A percentile compares a stretch with the other conserved stretches of the same genome.
phyloP scores from a whole-genome alignment of 1,140 invertebrate species.

The Cryptotermes secundus region DNA sequence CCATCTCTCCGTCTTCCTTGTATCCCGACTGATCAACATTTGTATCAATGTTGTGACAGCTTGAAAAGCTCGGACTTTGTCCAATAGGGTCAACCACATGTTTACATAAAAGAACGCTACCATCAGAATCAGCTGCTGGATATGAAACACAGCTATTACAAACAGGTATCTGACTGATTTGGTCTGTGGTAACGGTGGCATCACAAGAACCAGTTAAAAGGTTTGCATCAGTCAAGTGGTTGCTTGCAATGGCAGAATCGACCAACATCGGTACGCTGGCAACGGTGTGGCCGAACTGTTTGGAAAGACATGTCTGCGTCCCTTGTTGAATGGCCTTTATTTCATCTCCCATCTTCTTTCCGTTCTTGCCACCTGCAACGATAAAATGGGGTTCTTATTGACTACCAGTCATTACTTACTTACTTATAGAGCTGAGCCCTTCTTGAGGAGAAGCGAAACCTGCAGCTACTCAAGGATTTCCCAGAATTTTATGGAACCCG shows the following conservation, averaged over 20 bases:
- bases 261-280: neutral
- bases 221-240: neutral
- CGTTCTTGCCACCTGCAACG: neutral
- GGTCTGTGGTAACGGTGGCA: too few species aligned
- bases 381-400: neutral
- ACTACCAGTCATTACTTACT: too few species aligned
- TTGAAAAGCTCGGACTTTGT: neutral
- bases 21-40: neutral
- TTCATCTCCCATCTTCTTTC: neutral
- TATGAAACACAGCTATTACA: too few species aligned
- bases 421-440: too few species aligned
- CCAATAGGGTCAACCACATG: too few species aligned
- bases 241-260: neutral
- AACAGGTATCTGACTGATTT: too few species aligned
- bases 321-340: neutral
- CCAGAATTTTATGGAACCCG: too few species aligned
- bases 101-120: too few species aligned
- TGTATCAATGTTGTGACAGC: neutral
- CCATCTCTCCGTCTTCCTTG: neutral
- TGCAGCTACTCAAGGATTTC: too few species aligned
- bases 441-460: too few species aligned
- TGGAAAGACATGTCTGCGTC: neutral
- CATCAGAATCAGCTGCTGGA: too few species aligned
- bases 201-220: too few species aligned
- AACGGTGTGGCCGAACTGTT: neutral